phyloP scores from a whole-genome alignment of 2,113 vertebrate species.

The Prionailurus viverrinus region DNA sequence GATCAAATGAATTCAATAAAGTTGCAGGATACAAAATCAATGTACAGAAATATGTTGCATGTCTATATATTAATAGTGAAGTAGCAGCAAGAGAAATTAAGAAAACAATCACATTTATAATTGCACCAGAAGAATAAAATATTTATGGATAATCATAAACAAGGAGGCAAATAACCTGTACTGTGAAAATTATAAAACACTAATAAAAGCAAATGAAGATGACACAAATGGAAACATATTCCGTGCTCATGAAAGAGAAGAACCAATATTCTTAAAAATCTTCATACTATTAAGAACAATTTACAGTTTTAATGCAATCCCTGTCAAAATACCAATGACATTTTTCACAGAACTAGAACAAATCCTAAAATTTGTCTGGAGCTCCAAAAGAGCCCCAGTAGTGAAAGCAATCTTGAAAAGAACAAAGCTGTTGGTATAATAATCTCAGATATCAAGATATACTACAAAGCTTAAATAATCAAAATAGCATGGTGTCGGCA shows the following conservation, averaged over 20 bases:
- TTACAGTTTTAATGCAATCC: background rate
- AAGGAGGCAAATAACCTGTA: background rate
- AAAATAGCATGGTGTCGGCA: background rate
- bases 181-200: background rate
- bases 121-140: background rate
- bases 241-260: background rate
- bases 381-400: background rate
- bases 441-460: background rate
- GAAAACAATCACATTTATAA: background rate
- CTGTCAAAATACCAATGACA: background rate
- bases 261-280: background rate
- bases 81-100: background rate
- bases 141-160: background rate
- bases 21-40: background rate
- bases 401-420: background rate
- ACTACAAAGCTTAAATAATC: background rate
- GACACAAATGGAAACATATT: background rate
- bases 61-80: background rate
- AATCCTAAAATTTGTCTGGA: background rate
- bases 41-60: background rate
- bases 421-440: background rate
- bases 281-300: background rate
- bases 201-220: background rate
- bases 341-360: background rate
- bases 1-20: background rate